Base-by-base conservation (phyloP, 2,888 invertebrate species). In the Sycophila texana region DNA sequence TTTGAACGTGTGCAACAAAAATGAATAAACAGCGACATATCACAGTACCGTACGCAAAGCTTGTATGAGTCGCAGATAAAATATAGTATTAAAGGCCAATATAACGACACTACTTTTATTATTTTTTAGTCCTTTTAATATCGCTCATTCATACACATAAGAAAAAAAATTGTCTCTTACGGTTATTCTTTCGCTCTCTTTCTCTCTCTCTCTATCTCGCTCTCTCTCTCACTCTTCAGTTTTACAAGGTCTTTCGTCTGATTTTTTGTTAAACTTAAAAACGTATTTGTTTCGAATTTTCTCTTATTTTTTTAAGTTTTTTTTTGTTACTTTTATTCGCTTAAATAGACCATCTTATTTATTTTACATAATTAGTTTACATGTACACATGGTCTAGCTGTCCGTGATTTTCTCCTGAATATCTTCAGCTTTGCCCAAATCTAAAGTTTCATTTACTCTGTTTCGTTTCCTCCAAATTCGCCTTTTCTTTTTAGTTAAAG, bases 41-140 rank as follows among this genome's bases (percentile, higher is more conserved):
- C 88, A 89, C 88, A 89, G 88, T 87, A 88, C 86, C 84, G 86
- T 86, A 86, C 84, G 86, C 88, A 87, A 88, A 88, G 86, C 87
- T 85, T 86, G 82, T 87, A 87, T 85, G 85, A 88, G 86, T 88
- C 86, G 87, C 88, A 87, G 86, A 86, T 87, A 88, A 86, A 88
- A 88, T 84, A 73, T 79, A 88, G 87, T 87, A 51, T 86, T 86
- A 86, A 87, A 85, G 86, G 87, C 84, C 85, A 86, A 88, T 88
- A 87, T 84, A 86, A 85, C 87, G 86, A 88, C 84, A 84, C 85
- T 85, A 84, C 85, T 84, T 84, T 79, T 39, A 66, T 53, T 68
- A 10, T 26, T 80, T 68, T 57, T 65, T 39, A 77, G 71, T 72
- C 70, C 80, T 66, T 81, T 77, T 57, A 74, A 74, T 66, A 74